Conservation (phyloP, 1,140 invertebrate genomes). For the Drosophila orosa region DNA sequence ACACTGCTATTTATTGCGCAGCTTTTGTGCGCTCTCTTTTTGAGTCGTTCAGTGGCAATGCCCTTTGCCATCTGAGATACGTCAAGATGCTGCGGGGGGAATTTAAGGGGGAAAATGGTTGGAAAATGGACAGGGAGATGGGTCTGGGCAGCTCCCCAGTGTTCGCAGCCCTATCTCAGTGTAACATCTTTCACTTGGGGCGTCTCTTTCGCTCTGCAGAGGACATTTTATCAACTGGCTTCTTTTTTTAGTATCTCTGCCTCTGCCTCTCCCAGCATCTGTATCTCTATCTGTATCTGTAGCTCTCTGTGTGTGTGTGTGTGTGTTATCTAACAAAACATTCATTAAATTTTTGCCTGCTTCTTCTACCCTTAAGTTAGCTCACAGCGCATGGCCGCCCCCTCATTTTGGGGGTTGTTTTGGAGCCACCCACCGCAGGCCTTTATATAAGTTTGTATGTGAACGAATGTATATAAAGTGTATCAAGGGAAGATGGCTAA, state of each 20-base stretch:
- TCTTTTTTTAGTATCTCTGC: conserved; percentile 28
- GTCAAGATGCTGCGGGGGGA: conserved; percentile 22
- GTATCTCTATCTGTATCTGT: conserved; percentile 39
- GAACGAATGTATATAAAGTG: conserved; percentile 18
- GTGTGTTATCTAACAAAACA: conserved; percentile 79
- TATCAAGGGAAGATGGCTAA: conserved; percentile 70
- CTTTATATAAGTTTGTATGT: conserved; percentile 4
- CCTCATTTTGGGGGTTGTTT: conserved; percentile 72
- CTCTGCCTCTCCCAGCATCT: conserved; percentile 10
- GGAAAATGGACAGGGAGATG: neutral
- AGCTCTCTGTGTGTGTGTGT: conserved; percentile 35
- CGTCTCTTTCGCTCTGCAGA: conserved; percentile 21
- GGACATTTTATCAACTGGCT: conserved; percentile 25
- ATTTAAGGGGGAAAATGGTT: neutral
- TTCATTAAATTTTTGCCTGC: conserved; percentile 77
- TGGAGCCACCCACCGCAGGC: conserved; percentile 37
- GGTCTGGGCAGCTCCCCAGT: conserved; percentile 30
- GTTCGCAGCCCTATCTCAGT: conserved; percentile 69
- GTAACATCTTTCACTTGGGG: conserved; percentile 74
- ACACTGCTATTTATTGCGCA: conserved; percentile 76
- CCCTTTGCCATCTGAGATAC: conserved; percentile 80
- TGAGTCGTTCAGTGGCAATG: conserved; percentile 70
- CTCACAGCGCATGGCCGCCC: conserved; percentile 54
- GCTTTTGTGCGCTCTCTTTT: conserved; percentile 69
- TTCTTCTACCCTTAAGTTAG: conserved; percentile 53